Evolutionary conservation across 2,113 vertebrate species (phyloP), one percentile per base, ranked within the genome.

Genomic region (Python bivittatus): DNA sequence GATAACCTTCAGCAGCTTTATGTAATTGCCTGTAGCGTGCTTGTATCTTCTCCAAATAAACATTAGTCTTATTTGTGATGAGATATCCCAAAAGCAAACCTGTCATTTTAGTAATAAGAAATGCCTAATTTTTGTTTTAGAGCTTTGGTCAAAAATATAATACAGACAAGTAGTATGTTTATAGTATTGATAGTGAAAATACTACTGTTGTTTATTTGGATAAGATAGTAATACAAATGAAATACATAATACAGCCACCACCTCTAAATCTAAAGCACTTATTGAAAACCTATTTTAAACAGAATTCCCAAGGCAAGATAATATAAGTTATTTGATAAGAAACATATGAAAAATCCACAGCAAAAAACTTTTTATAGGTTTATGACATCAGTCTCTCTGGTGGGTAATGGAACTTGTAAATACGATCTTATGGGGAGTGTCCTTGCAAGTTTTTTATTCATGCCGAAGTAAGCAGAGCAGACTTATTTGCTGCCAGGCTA

Each of bases 401-500:
- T 98, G 97, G 97, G 97, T 98, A 97, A 97, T 97, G 97, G 97
- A 96, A 97, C 97, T 98, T 96, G 95, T 97, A 97, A 98, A 97
- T 97, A 96, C 96, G 97, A 93, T 96, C 95, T 96, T 93, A 96
- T 93, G 95, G 95, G 96, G 96, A 97, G 96, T 95, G 95, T 97
- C 97, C 96, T 97, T 91, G 93, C 92, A 95, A 98, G 97, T 97
- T 98, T 98, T 98, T 98, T 98, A 97, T 98, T 97, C 97, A 98
- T 98, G 97, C 97, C 96, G 98, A 99, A 98, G 98, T 98, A 99
- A 99, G 98, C 98, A 98, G 97, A 97, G 96, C 97, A 98, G 97
- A 98, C 97, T 98, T 98, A 98, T 98, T 98, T 97, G 98, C 98
- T 98, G 98, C 98, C 98, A 98, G 98, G 98, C 96, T 97, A 97